Evolutionary conservation across 2,797 vertebrate species (phyloP).

Genomic region (Hippocampus kuda): DNA sequence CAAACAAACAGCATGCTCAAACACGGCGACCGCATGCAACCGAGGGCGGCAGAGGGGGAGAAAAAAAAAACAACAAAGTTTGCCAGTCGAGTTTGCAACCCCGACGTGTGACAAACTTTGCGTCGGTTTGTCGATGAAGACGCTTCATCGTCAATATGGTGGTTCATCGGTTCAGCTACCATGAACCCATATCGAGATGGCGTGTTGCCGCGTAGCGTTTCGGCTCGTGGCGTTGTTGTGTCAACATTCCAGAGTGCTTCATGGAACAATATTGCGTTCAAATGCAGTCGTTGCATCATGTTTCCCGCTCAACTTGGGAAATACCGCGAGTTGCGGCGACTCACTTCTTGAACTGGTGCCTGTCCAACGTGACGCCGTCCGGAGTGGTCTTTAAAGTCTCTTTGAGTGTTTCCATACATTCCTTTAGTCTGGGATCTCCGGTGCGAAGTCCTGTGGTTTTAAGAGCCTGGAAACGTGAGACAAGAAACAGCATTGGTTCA

Average conservation of each 20-base stretch:
- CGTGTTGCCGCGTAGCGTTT: neutral
- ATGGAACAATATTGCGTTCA: neutral
- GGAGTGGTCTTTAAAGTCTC: conserved; percentile 82
- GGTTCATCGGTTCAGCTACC: conserved; percentile 14
- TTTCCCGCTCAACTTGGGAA: neutral
- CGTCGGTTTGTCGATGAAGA: conserved; percentile 27
- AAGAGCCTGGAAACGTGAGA: neutral
- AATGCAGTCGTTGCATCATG: neutral
- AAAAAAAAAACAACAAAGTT: conserved; percentile 19
- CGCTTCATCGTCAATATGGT: conserved; percentile 14
- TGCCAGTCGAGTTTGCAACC: conserved; percentile 30
- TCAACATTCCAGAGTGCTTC: neutral
- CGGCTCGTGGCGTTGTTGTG: neutral
- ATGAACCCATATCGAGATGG: conserved; percentile 17
- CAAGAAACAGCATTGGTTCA: neutral
- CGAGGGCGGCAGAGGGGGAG: neutral
- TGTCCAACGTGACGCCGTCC: conserved; percentile 92
- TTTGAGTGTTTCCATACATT: conserved; percentile 95
- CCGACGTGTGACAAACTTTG: conserved; percentile 48
- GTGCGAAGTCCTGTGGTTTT: conserved; percentile 91
- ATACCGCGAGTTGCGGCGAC: neutral
- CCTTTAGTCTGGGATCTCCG: conserved; percentile 89
- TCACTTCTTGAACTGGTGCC: conserved; percentile 96
- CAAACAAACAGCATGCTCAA: conserved; percentile 47
- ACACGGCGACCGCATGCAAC: conserved; percentile 36